Percentiles rank a stretch among this genome's conserved stretches.
phyloP scores from a whole-genome alignment of 30 jellyfish, hydroid and myxozoan genomes.

The Nemopilema nomurai region DNA sequence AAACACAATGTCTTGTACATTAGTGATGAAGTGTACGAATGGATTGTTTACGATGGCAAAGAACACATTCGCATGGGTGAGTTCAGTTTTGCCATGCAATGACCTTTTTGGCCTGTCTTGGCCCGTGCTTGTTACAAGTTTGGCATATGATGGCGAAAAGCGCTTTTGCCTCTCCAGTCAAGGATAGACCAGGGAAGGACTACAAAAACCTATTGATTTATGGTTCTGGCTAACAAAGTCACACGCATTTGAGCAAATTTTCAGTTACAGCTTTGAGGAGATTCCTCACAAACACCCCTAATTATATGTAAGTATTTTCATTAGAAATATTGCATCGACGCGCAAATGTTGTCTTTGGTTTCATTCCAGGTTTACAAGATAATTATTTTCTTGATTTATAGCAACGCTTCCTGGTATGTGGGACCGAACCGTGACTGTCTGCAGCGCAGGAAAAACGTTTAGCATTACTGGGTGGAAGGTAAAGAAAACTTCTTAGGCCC shows the following conservation, averaged over 20 bases:
- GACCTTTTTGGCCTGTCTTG: not conserved
- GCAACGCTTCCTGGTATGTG: constrained; percentile 92
- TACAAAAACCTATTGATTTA: too few species aligned
- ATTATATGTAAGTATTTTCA: too few species aligned
- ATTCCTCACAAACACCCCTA: too few species aligned
- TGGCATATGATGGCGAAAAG: too few species aligned
- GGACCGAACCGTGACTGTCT: constrained; percentile 85
- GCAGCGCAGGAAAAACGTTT: constrained; percentile 93
- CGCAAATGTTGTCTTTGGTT: not conserved
- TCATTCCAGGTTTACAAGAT: not conserved
- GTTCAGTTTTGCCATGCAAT: not conserved
- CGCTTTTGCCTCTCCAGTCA: too few species aligned
- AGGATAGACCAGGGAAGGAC: too few species aligned
- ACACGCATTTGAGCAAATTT: too few species aligned
- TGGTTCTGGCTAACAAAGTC: too few species aligned
- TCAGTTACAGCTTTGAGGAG: too few species aligned
- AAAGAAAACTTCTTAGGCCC: not conserved
- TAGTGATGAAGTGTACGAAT: constrained; percentile 94
- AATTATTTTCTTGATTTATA: not conserved
- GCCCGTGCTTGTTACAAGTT: too few species aligned
- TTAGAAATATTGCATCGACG: too few species aligned
- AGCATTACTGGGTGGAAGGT: constrained; percentile 98
- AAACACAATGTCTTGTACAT: constrained; percentile 78
- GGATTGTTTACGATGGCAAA: constrained; percentile 71
- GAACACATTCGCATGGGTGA: constrained; percentile 88